These are phyloP conservation scores for Campoplex nolae DNA, from an alignment of 2,888 invertebrate genomes.

Conservation along the genomic window DNA sequence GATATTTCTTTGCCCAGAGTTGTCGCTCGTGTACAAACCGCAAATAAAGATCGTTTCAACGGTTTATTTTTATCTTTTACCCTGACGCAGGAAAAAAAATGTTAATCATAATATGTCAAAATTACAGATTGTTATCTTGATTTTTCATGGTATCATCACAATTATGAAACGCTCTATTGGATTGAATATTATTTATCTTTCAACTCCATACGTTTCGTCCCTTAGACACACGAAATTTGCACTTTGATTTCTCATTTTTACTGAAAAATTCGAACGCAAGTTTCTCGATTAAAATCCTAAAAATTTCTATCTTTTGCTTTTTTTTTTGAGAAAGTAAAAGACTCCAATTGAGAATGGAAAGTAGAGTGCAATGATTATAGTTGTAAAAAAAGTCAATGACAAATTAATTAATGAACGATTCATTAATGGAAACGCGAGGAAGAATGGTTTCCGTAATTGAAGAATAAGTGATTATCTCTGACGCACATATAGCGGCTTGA, in stretches of 20 bases:
- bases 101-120: not conserved
- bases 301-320: not conserved
- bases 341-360: not conserved
- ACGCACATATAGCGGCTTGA: conserved; percentile 8
- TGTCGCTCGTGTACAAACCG: too few species aligned
- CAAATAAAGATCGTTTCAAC: not conserved
- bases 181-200: not conserved
- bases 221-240: not conserved
- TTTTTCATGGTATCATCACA: not conserved
- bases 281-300: not conserved
- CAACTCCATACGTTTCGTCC: not conserved
- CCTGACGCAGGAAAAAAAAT: not conserved
- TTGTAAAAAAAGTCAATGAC: not conserved
- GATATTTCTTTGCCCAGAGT: too few species aligned
- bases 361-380: not conserved
- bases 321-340: not conserved
- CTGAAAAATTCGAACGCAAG: not conserved
- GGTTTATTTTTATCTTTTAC: not conserved
- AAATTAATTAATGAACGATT: not conserved
- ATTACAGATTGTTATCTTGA: not conserved
- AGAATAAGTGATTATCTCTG: conserved; percentile 16
- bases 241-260: not conserved
- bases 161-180: not conserved
- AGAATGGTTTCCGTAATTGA: not conserved
- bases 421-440: not conserved